Percentiles rank a stretch among this genome's conserved stretches.
Evolutionary conservation across 2,888 invertebrate species (phyloP).

Genomic region (Perdita meconis): DNA sequence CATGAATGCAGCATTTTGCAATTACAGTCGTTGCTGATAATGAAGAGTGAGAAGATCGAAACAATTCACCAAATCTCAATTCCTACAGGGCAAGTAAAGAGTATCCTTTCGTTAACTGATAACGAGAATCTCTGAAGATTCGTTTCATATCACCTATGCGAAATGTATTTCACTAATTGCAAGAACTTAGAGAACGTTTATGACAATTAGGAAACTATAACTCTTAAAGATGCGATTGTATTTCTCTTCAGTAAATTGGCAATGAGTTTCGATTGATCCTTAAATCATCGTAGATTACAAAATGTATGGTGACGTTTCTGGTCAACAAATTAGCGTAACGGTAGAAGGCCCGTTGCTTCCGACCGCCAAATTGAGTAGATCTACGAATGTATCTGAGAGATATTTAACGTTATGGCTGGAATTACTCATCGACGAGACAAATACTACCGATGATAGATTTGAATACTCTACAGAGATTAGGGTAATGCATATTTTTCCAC

Average conservation of each 20-base stretch:
- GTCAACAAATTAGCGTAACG: conserved; percentile 85
- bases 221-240: not conserved
- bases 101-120: conserved; percentile 82
- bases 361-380: conserved; percentile 78
- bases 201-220: too few species aligned
- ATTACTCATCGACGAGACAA: conserved; percentile 75
- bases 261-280: not conserved
- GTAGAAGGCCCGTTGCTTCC: conserved; percentile 88
- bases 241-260: not conserved
- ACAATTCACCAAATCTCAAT: conserved; percentile 88
- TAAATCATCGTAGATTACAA: conserved; percentile 56
- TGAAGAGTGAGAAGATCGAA: conserved; percentile 88
- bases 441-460: conserved; percentile 45
- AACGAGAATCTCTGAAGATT: not conserved
- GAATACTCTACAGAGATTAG: conserved; percentile 3
- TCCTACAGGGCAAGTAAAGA: conserved; percentile 85
- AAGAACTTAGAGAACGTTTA: too few species aligned
- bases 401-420: conserved; percentile 85
- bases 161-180: too few species aligned
- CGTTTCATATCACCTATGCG: too few species aligned
- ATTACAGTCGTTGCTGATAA: conserved; percentile 86
- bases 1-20: not conserved
- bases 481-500: conserved; percentile 27
- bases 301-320: conserved; percentile 77
- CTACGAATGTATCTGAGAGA: conserved; percentile 84